Conservation (phyloP, 2,888 invertebrate genomes). For the Portevinia maculata region DNA sequence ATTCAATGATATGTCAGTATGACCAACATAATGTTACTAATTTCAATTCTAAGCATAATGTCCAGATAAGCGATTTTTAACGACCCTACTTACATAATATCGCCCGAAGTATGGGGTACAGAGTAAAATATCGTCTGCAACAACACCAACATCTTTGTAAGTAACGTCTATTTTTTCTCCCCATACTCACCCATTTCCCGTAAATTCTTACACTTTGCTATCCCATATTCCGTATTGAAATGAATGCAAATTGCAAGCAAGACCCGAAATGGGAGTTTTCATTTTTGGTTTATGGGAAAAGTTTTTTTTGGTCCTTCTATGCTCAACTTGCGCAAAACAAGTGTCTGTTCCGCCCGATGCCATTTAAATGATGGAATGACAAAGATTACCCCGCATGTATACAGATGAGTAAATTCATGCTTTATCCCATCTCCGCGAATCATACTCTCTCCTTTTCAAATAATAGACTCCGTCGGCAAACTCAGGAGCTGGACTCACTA, state of each 20-base stretch:
- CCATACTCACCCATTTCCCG: neutral
- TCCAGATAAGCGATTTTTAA: constrained; percentile 46
- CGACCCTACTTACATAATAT: constrained; percentile 39
- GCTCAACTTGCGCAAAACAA: constrained; percentile 56
- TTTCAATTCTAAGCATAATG: constrained; percentile 35
- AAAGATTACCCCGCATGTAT: constrained; percentile 29
- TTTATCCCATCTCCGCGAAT: constrained; percentile 3
- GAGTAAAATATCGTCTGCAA: neutral
- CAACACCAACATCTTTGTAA: constrained; percentile 1
- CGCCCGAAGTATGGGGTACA: neutral
- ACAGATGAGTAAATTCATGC: neutral
- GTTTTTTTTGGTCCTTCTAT: constrained; percentile 42
- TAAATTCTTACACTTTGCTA: neutral
- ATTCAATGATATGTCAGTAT: no score
- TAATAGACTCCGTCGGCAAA: constrained; percentile 29
- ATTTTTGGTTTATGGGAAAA: constrained; percentile 62
- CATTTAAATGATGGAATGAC: constrained; percentile 64
- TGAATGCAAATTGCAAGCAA: constrained; percentile 54
- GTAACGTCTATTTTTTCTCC: neutral
- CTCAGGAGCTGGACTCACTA: neutral
- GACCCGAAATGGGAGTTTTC: constrained; percentile 50
- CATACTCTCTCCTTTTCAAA: constrained; percentile 28
- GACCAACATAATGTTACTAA: no score
- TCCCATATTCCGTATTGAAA: constrained; percentile 8
- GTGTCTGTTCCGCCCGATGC: constrained; percentile 55